Conservation (phyloP, 2,113 vertebrate species). For the Glaucomys volans region DNA sequence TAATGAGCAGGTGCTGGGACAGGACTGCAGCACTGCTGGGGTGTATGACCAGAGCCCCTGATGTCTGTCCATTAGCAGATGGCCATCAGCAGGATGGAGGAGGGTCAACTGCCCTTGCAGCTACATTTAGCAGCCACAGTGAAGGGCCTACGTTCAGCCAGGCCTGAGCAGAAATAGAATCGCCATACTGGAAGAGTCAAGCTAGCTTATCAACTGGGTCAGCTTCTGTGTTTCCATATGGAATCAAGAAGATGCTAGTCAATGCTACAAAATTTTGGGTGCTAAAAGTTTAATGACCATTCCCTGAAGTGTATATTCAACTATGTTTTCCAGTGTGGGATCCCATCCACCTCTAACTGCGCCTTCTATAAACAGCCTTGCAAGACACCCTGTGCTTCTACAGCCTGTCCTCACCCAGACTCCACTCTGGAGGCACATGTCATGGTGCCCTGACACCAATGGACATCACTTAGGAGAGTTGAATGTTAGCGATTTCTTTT, state of each 20-base stretch:
- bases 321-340: background rate
- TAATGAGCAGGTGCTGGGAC: background rate
- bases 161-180: constrained; percentile 12
- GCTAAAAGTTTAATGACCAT: background rate
- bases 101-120: background rate
- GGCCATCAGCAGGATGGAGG: background rate
- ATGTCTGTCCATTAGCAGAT: background rate
- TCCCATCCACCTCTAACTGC: background rate
- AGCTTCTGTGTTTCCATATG: background rate
- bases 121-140: background rate
- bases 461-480: background rate
- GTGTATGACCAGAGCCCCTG: too few species aligned
- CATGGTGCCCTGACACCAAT: background rate
- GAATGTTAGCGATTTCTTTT: background rate
- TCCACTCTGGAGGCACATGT: background rate
- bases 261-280: background rate
- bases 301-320: background rate
- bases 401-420: background rate
- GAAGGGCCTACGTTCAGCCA: background rate
- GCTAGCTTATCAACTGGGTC: background rate
- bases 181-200: background rate
- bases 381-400: background rate
- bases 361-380: background rate
- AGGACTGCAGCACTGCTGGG: background rate
- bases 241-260: background rate